Evolutionary conservation across 2,797 vertebrate genomes (phyloP), one percentile per base, ranked within the genome.

Genomic region (Crocodylus rhombifer): DNA sequence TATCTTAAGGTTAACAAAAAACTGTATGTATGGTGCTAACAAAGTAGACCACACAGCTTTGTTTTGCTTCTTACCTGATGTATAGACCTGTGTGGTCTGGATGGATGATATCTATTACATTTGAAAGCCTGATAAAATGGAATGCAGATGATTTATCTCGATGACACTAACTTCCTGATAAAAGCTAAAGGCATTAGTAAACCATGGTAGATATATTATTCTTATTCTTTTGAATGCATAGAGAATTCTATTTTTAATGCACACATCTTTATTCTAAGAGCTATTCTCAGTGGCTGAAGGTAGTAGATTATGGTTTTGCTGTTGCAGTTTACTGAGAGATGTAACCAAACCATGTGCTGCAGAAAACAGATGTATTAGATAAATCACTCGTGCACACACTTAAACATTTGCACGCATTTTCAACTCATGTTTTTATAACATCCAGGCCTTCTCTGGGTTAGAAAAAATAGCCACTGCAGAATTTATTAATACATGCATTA

Each of bases 21-120:
- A 73, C 86, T 93, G 76, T 82, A 86, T 91, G 92, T 93, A 89
- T 11, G 77, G 76, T 74, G 91, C 58, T 95, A 91, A 91, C 81
- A 92, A 89, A 94, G 77, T 58, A 81, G 97, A 95, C 97, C 96
- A 97, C 97, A 97, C 96, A 96, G 91, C 33, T 87, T 94, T 97
- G 91, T 93, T 92, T 96, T 94, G 88, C 87, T 92, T 89, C 95
- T 88, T 88, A 96, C 95, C 91, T 97, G 92, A 95, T 83, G 75
- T 91, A 78, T 77, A 92, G 83, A 85, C 88, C 81, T 97, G 95
- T 97, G 96, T 96, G 96, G 97, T 96, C 96, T 97, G 92, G 92
- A 94, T 95, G 86, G 90, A 89, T 96, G 78, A 77, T 86, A 91
- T 95, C 90, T 94, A 96, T 93, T 95, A 91, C 93, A 87, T 91